Evolutionary conservation across 2,888 invertebrate species (phyloP).

Genomic region (Linnaemya tessellans): DNA sequence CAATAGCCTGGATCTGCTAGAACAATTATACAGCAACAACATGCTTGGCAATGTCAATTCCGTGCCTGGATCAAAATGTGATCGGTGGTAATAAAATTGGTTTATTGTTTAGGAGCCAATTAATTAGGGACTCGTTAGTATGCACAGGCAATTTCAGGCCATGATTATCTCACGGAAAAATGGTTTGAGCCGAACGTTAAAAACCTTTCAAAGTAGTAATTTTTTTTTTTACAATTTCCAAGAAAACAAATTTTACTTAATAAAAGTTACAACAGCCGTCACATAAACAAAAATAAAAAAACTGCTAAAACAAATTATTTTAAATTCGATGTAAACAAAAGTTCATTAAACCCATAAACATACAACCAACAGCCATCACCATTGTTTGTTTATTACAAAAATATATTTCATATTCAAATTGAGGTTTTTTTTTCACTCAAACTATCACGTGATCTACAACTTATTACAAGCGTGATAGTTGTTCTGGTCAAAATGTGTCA

Average conservation of each 20-base stretch:
- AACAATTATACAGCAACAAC: too few relatives aligned
- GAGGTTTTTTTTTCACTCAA: background rate
- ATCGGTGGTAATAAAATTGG: too few relatives aligned
- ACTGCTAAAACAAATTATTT: conserved; percentile 6
- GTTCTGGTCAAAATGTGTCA: background rate
- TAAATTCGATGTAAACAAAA: background rate
- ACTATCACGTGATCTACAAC: conserved; percentile 52
- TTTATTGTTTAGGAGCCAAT: too few relatives aligned
- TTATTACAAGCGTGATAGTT: conserved; percentile 36
- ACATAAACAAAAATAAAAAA: background rate
- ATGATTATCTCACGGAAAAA: too few relatives aligned
- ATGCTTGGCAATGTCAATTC: too few relatives aligned
- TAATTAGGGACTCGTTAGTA: too few relatives aligned
- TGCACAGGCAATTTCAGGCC: too few relatives aligned
- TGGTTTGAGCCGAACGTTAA: too few relatives aligned
- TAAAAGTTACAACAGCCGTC: background rate
- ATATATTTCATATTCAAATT: conserved; percentile 8
- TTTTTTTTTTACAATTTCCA: background rate
- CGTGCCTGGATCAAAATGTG: too few relatives aligned
- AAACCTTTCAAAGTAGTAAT: too few relatives aligned
- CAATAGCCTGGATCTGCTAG: too few relatives aligned
- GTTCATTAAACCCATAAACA: conserved; percentile 50
- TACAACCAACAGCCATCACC: background rate
- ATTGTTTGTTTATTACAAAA: conserved; percentile 31
- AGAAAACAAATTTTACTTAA: background rate